These are phyloP conservation scores for Chrosomus eos DNA, from an alignment of 2,797 vertebrate genomes.

Conservation along the genomic window DNA sequence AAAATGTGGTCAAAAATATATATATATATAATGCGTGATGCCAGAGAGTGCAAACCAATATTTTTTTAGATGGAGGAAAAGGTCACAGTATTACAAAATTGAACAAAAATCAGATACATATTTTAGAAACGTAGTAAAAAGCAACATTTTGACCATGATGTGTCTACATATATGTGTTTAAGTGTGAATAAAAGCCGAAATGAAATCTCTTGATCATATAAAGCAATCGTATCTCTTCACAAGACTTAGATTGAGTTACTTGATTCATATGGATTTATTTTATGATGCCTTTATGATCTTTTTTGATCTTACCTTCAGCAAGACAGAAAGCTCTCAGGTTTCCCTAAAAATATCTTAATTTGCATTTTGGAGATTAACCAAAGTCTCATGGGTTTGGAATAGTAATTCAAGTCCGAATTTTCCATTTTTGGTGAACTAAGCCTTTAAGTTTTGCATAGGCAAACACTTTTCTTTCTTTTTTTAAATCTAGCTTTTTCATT, in stretches of 20 bases:
- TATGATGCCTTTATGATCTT: not conserved
- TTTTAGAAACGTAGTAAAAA: no score
- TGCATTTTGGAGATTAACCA: no score
- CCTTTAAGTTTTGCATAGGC: not conserved
- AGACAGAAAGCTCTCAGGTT: not conserved
- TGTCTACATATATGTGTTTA: not conserved
- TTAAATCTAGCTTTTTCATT: not conserved
- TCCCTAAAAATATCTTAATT: not conserved
- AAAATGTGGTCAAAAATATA: no score
- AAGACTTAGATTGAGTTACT: not conserved
- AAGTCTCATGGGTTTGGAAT: not conserved
- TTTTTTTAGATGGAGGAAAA: no score
- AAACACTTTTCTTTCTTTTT: not conserved
- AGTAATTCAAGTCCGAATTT: not conserved
- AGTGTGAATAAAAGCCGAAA: no score
- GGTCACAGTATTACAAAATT: no score
- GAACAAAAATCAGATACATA: no score
- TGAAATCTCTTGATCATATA: no score
- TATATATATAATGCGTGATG: no score
- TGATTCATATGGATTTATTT: not conserved
- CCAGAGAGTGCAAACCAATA: no score
- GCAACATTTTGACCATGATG: not conserved
- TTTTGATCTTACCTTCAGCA: not conserved
- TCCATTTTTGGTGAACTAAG: not conserved
- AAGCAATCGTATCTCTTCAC: not conserved